Base-by-base conservation (phyloP, 2,888 invertebrate species). In the Micoletzkya japonica region DNA sequence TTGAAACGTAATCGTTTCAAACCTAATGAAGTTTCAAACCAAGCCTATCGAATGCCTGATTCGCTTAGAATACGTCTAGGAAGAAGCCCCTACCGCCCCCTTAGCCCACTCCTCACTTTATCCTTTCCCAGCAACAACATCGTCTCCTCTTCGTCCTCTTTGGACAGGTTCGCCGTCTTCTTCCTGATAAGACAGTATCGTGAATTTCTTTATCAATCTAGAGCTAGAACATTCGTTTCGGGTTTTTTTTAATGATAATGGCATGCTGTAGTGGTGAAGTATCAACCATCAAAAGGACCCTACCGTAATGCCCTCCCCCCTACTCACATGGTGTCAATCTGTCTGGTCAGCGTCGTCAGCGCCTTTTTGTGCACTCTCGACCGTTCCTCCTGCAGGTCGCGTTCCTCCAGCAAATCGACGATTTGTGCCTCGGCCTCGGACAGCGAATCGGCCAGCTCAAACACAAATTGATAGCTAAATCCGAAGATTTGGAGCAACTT, bases 251-350 rank as follows among this genome's bases (percentile, higher is more conserved):
- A 14, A n/a, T n/a, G n/a, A n/a, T n/a, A n/a, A n/a, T n/a, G n/a
- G n/a, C n/a, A n/a, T n/a, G n/a, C n/a, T n/a, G n/a, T 59, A 24
- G 14, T n/a, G 24, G 24, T 56, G 24, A 1, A 24, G 24, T 26
- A n/a, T 14, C 56, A 28, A 56, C 59, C 59, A 24, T 7, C 59
- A 56, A 70, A 64, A 36, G 24, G 44, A 37, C 28, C 10, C n/a
- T n/a, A n/a, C n/a, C n/a, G n/a, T n/a, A n/a, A n/a, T n/a, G n/a
- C n/a, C n/a, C n/a, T n/a, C n/a, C n/a, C n/a, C n/a, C n/a, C 54
- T 24, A 68, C 75, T 69, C 71, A 81, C 82, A 82, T 39, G 14
- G 81, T 74, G 32, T 81, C 81, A n/a, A 78, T 70, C 70, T 82
- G 80, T 37, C 77, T 76, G 50, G 82, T 79, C 7, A 81, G 74